Evolutionary conservation across 2,888 invertebrate genomes (phyloP), one percentile per base, ranked within the genome.

Genomic region (Tuta absoluta): DNA sequence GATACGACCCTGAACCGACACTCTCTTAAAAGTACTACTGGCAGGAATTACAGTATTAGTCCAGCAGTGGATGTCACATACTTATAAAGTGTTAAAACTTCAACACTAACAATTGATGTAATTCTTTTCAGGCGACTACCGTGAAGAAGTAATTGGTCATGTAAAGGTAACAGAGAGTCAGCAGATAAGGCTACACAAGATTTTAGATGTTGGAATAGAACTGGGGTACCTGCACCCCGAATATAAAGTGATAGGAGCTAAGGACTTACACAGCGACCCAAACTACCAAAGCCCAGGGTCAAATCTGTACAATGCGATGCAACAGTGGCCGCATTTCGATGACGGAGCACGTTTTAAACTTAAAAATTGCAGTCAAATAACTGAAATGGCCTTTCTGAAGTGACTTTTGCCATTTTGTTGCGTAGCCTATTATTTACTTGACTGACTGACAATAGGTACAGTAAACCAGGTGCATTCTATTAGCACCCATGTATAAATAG

Each of bases 51-150:
- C n/a, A n/a, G n/a, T n/a, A n/a, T n/a, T n/a, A n/a, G n/a, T n/a
- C n/a, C n/a, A n/a, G n/a, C n/a, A n/a, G n/a, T n/a, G n/a, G n/a
- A n/a, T n/a, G n/a, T n/a, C n/a, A n/a, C n/a, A n/a, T n/a, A n/a
- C n/a, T n/a, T n/a, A n/a, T n/a, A n/a, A n/a, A n/a, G n/a, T n/a
- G n/a, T n/a, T n/a, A n/a, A n/a, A n/a, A n/a, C n/a, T n/a, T n/a
- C n/a, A n/a, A n/a, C n/a, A n/a, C n/a, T n/a, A n/a, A n/a, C n/a
- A n/a, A n/a, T n/a, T n/a, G n/a, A 14, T 28, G 10, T 2, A 8
- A 5, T 7, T 3, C 11, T 33, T 48, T 69, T 2, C 78, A 90
- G 91, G 91, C 48, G 89, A 91, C 68, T 91, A 91, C 72, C 78
- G 89, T 1, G 83, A 80, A 62, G 82, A 81, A n/a, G 63, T 70